Conservation (phyloP, 2,888 invertebrate genomes). For the Pardosa pseudoannulata region DNA sequence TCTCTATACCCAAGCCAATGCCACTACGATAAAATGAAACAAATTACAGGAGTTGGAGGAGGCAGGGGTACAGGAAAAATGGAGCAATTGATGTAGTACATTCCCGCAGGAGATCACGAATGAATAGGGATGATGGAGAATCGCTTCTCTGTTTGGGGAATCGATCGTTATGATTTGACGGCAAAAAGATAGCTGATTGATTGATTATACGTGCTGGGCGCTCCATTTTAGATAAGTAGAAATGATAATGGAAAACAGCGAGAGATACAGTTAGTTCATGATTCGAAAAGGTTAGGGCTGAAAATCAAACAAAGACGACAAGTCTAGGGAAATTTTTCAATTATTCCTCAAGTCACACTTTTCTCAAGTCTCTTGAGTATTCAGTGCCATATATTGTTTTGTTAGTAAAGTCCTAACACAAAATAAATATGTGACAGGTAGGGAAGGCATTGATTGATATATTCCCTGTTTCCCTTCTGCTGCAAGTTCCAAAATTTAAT, state of each 20-base stretch:
- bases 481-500: too few species aligned
- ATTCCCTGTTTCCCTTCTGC: too few species aligned
- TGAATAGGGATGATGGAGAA: not conserved
- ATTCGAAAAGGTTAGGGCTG: not conserved
- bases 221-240: conserved; percentile 1
- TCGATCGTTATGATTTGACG: not conserved
- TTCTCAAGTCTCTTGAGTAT: too few species aligned
- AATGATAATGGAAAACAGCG: not conserved
- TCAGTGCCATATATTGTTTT: too few species aligned
- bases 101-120: not conserved
- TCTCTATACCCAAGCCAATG: not conserved
- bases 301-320: too few species aligned
- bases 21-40: conserved; percentile 2
- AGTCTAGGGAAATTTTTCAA: too few species aligned
- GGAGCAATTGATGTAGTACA: not conserved
- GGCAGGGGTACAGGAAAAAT: not conserved
- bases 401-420: too few species aligned
- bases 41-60: not conserved
- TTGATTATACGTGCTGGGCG: not conserved
- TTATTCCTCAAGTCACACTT: too few species aligned
- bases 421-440: too few species aligned
- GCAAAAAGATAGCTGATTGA: conserved; percentile 7
- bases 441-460: too few species aligned
- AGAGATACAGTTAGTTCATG: not conserved
- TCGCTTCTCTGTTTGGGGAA: not conserved